Conservation (phyloP, 2,888 invertebrate species). For the Rhyacophila evoluta region DNA sequence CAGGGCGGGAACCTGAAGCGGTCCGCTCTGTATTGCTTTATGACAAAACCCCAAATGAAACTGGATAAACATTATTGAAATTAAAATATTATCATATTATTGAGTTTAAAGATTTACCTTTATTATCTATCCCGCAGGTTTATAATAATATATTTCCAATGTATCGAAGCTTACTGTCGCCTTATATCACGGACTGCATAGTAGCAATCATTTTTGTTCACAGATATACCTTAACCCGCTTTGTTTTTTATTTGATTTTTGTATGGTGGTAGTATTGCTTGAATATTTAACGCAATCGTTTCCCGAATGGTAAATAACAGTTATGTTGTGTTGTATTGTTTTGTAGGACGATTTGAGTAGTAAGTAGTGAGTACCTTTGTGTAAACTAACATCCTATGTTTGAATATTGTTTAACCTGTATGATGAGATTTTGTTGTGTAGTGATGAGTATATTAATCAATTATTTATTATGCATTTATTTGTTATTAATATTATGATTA, state of each 20-base stretch:
- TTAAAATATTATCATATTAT: too few relatives aligned
- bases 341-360: slow-evolving; percentile 1
- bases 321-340: not conserved
- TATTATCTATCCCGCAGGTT: not conserved
- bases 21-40: not conserved
- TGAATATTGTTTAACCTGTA: slow-evolving; percentile 1
- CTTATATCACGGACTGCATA: slow-evolving; percentile 44
- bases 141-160: slow-evolving; percentile 5
- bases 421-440: not conserved
- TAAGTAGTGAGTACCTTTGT: not conserved
- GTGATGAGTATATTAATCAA: not conserved
- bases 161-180: slow-evolving; percentile 3
- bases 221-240: slow-evolving; percentile 29
- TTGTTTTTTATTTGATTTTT: slow-evolving; percentile 34
- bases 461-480: not conserved
- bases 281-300: not conserved
- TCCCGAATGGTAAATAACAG: not conserved
- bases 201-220: slow-evolving; percentile 52
- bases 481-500: not conserved
- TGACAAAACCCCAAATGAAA: slow-evolving; percentile 36
- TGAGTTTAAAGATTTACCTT: not conserved
- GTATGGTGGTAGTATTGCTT: not conserved
- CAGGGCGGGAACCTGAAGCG: not conserved
- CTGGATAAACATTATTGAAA: slow-evolving; percentile 8
- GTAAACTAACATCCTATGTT: slow-evolving; percentile 20